Base-by-base conservation (phyloP, 2,797 vertebrate species). In the Trachurus trachurus region DNA sequence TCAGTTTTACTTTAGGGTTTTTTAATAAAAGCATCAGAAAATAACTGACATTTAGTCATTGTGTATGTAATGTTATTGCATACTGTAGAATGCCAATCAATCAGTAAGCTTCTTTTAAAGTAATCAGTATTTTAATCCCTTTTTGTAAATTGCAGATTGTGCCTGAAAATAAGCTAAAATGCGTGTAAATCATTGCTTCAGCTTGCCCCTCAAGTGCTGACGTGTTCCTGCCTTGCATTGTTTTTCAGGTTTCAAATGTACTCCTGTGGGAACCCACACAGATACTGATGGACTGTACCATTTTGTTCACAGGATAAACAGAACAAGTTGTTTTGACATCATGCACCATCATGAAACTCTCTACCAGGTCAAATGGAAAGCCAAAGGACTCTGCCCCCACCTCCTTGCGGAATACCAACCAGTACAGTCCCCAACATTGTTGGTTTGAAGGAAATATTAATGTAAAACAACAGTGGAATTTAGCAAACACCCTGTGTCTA, bases 301-400 rank as follows among this genome's bases (percentile, higher is more conserved):
- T 66, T 82, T 78, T 91, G 83, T 89, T 86, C 64, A 80, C 80
- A 91, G 64, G 12, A 85, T 56, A 84, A 89, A 89, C 82, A 86
- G 58, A 64, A 19, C 29, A 40, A 39, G 60, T 40, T 94, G 91
- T 94, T 93, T 89, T 89, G 86, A 67, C 86, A 90, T 82, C 88
- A 89, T 1, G 56, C 29, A 77, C 90, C 90, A 72, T 72, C 86
- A 89, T 88, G 87, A 91, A 87, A 93, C 81, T 83, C 65, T 17
- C 16, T 6, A 8, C n/a, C 75, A 19, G 42, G 67, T 78, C 76
- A 76, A 34, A 69, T 73, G 71, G 62, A 86, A 87, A 84, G 21
- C 22, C 49, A 31, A 71, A 62, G 62, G 59, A 67, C 64, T 49
- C 10, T 22, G 22, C 17, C 12, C 19, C 22, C 13, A 5, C 13